Evolutionary conservation across 1,140 invertebrate species (phyloP), one percentile per base, ranked within the genome.

Genomic region (Dolichoris vasculosae): DNA sequence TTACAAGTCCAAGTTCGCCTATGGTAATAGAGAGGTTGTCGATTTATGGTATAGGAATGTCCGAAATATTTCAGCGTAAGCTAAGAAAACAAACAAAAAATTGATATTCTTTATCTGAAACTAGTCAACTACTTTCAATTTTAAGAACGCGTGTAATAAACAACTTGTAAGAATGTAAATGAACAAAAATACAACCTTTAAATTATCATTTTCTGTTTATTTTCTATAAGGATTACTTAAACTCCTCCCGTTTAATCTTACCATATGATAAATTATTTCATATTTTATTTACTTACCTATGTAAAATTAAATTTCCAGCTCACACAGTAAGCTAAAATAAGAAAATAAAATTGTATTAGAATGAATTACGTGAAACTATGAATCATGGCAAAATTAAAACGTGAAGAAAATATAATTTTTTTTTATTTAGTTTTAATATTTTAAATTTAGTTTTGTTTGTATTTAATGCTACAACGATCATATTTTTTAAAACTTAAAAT

Each of bases 201-300:
- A 73, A 55, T 67, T 73, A 75, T 59, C 15, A 38, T 15, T 32
- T 17, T 43, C 32, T 81, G 69, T 81, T n/a, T n/a, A 67, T 81
- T 81, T 81, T 55, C 67, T 55, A 73, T 9, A 48, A 51, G 64
- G 38, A n/a, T n/a, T n/a, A n/a, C n/a, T n/a, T n/a, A n/a, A n/a
- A n/a, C n/a, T n/a, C n/a, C n/a, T n/a, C n/a, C n/a, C n/a, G n/a
- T n/a, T n/a, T n/a, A n/a, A n/a, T n/a, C n/a, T n/a, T n/a, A n/a
- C n/a, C n/a, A n/a, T n/a, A 0, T 8, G n/a, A 32, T 46, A 40
- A 84, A 71, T 59, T 71, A 30, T 15, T 59, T 69, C 13, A 55
- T 51, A 20, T n/a, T 40, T 73, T n/a, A 73, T 82, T 85, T 82
- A 85, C 84, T 85, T 26, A 85, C 84, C 71, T 82, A 78, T 32